These are phyloP conservation scores for Anguilla megastoma DNA, from an alignment of 2,797 vertebrate species.

Conservation along the genomic window DNA sequence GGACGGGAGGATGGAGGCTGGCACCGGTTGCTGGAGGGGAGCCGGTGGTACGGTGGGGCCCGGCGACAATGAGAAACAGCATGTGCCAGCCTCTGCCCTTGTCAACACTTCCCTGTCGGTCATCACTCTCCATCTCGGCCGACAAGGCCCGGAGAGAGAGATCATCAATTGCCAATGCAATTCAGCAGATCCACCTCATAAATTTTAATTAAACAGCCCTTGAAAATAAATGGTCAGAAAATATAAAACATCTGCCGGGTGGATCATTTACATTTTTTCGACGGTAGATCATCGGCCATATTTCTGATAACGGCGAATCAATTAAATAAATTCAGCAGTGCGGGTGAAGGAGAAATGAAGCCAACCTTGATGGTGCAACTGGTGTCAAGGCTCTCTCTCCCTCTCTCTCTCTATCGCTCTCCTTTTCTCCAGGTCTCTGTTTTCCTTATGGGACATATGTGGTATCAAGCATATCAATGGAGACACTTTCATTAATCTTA, in stretches of 20 bases:
- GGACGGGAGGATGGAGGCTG: conserved; percentile 52
- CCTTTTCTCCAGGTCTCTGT: conserved; percentile 37
- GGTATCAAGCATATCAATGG: background rate
- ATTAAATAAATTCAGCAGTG: conserved; percentile 37
- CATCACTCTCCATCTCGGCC: conserved; percentile 89
- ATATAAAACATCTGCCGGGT: conserved; percentile 98
- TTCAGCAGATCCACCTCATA: conserved; percentile 98
- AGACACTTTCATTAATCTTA: background rate
- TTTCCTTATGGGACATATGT: conserved; percentile 29
- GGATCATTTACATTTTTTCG: conserved; percentile 90
- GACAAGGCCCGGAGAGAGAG: conserved; percentile 84
- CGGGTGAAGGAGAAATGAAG: conserved; percentile 25
- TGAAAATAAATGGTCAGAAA: conserved; percentile 98
- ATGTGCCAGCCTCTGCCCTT: conserved; percentile 85
- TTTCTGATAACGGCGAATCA: conserved; percentile 56
- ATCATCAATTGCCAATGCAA: conserved; percentile 94
- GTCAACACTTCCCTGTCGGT: conserved; percentile 86
- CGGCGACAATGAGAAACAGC: conserved; percentile 69
- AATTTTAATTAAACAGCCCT: conserved; percentile 94
- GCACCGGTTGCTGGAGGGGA: conserved; percentile 55
- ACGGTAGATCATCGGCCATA: conserved; percentile 87
- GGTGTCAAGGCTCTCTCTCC: conserved; percentile 38
- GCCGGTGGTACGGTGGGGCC: conserved; percentile 59
- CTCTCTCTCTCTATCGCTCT: conserved; percentile 31
- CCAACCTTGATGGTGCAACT: conserved; percentile 18